A percentile compares a stretch with the other conserved stretches of the same genome.
Conservation (phyloP, 2,888 invertebrate species). For the Hypomecis atomaria region DNA sequence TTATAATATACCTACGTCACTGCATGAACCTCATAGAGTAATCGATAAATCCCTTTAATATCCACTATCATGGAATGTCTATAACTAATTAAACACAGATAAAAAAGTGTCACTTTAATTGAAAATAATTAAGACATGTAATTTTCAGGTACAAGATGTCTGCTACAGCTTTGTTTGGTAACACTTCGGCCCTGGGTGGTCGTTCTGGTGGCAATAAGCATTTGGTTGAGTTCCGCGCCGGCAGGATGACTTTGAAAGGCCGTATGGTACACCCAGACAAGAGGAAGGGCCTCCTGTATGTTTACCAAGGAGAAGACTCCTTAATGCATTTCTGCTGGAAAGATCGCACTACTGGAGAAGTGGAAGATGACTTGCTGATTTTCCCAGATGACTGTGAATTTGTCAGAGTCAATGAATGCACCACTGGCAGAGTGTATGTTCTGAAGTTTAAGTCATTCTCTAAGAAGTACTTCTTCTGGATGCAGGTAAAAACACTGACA, state of each 20-base stretch:
- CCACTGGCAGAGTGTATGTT: constrained; percentile 97
- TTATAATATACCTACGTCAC: neutral
- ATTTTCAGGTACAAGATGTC: constrained; percentile 76
- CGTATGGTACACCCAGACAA: constrained; percentile 97
- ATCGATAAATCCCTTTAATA: neutral
- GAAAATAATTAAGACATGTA: neutral
- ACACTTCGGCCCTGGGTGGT: constrained; percentile 89
- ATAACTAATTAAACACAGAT: too few relatives aligned
- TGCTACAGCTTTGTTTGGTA: constrained; percentile 90
- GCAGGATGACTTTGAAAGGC: constrained; percentile 97
- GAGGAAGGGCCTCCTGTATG: constrained; percentile 96
- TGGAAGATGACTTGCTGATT: constrained; percentile 98
- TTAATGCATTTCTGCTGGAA: constrained; percentile 99
- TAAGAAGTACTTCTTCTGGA: constrained; percentile 98
- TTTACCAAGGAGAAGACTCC: constrained; percentile 98
- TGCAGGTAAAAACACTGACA: constrained; percentile 88
- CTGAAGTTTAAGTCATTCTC: constrained; percentile 97
- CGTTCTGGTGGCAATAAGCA: constrained; percentile 94
- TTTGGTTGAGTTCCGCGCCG: constrained; percentile 97
- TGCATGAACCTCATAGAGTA: neutral
- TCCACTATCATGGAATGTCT: too few relatives aligned
- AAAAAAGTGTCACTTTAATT: too few relatives aligned
- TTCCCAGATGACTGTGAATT: constrained; percentile 99
- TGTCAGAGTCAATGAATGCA: constrained; percentile 96
- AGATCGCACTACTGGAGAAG: constrained; percentile 95